Percentiles rank a stretch among this genome's conserved stretches.
Conservation (phyloP, 2,888 invertebrate species). For the Cephus pygmeus region DNA sequence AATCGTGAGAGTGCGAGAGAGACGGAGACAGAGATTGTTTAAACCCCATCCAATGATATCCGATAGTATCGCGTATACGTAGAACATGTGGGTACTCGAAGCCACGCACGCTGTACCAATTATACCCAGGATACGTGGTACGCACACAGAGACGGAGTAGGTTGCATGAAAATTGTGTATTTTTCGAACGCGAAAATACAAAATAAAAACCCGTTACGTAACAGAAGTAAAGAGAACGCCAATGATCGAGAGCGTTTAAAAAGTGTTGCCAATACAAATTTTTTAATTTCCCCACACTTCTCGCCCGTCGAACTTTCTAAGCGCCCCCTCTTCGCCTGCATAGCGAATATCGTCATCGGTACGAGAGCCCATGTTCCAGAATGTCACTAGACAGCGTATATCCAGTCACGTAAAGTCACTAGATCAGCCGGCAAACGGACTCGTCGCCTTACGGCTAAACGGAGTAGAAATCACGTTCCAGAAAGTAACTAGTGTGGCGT, state of each 20-base stretch:
- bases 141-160: neutral
- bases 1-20: neutral
- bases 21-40: neutral
- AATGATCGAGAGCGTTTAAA: neutral
- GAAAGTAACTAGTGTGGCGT: neutral
- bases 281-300: neutral
- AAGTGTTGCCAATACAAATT: neutral
- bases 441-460: neutral
- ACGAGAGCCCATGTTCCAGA: neutral
- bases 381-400: neutral
- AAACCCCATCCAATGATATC: neutral
- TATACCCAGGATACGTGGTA: neutral
- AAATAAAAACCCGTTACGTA: too few species aligned
- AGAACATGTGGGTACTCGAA: neutral
- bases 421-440: neutral
- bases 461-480: conserved; percentile 1
- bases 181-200: too few species aligned
- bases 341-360: neutral
- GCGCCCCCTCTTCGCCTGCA: neutral
- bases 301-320: neutral
- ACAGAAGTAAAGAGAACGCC: neutral
- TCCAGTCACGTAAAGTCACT: neutral
- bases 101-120: neutral
- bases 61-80: neutral
- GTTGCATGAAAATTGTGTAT: neutral